Percentiles rank a stretch among this genome's conserved stretches.
These are phyloP conservation scores for Teleogryllus oceanicus DNA, from an alignment of 2,888 invertebrate genomes.

Conservation along the genomic window DNA sequence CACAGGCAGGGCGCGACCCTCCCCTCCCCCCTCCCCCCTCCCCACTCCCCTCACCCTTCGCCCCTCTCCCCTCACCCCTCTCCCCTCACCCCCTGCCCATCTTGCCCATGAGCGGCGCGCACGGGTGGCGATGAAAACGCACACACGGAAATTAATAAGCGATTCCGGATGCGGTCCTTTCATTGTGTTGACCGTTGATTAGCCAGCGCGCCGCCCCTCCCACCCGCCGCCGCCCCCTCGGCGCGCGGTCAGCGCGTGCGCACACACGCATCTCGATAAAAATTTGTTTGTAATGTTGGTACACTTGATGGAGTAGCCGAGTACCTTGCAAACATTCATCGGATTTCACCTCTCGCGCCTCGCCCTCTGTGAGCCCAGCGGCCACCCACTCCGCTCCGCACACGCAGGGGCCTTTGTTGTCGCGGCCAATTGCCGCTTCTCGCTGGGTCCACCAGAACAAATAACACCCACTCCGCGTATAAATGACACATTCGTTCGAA, in stretches of 20 bases:
- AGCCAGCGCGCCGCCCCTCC: background rate
- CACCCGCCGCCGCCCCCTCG: background rate
- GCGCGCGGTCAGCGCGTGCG: background rate
- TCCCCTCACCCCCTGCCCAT: no score
- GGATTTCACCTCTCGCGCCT: slow-evolving; percentile 1
- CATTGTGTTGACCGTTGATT: background rate
- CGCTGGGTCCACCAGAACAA: background rate
- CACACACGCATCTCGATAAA: background rate
- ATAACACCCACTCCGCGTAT: background rate
- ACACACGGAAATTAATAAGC: slow-evolving; percentile 1
- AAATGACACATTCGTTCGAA: background rate
- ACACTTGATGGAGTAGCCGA: slow-evolving; percentile 3
- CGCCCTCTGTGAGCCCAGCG: background rate
- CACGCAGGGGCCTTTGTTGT: background rate
- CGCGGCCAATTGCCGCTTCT: background rate
- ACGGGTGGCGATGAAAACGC: background rate
- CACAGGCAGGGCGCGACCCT: no score
- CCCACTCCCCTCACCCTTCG: no score
- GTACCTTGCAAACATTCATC: slow-evolving; percentile 18
- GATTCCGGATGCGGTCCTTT: background rate
- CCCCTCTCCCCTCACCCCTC: no score
- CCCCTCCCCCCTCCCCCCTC: no score
- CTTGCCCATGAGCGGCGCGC: no score
- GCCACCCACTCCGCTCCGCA: background rate
- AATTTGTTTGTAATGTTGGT: slow-evolving; percentile 4